Base-by-base conservation (phyloP, 2,113 vertebrate genomes). In the Illadopsis cleaveri region DNA sequence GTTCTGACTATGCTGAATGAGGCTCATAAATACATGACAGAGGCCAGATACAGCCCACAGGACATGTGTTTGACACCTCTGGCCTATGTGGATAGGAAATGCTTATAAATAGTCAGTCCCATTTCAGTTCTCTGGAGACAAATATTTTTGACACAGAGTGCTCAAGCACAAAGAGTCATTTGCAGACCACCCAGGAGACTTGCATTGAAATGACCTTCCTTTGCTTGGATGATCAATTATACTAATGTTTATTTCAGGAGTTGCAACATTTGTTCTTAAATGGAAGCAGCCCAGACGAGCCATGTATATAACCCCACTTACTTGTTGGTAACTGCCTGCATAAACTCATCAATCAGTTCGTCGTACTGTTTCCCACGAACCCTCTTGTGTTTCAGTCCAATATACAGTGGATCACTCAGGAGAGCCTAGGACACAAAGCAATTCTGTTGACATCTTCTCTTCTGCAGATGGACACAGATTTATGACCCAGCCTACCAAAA, bases 241-340 rank as follows among this genome's bases (percentile, higher is more conserved):
- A 88, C 68, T 79, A 61, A 50, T 83, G 68, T 85, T 97, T 94
- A 93, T 89, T 91, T 94, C 79, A 91, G 30, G 22, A 62, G 85
- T 91, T 82, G 93, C 27, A 66, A 56, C 48, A 64, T 51, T 86
- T 90, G 69, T 19, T 95, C 83, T 91, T 58, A 81, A 91, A 57
- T 79, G 77, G 93, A 96, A 94, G 82, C 58, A 93, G 90, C 84
- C 82, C 70, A 64, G 65, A 91, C 79, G 54, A 95, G 51, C 89
- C 65, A 78, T 5, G 77, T 56, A 53, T 13, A 72, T 58, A 80
- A 53, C 62, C 70, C 80, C 94, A 98, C 99, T 98, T 97, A 99
- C 99, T 99, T 99, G 97, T 99, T 98, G 11, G 99, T 99, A 87
- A 99, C 99, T 0, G 99, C 99, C 98, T 99, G 98, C 99, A 99